Percentiles rank a stretch among this genome's conserved stretches.
phyloP scores from a whole-genome alignment of 2,797 vertebrate species.

The Acrocephalus scirpaceus region DNA sequence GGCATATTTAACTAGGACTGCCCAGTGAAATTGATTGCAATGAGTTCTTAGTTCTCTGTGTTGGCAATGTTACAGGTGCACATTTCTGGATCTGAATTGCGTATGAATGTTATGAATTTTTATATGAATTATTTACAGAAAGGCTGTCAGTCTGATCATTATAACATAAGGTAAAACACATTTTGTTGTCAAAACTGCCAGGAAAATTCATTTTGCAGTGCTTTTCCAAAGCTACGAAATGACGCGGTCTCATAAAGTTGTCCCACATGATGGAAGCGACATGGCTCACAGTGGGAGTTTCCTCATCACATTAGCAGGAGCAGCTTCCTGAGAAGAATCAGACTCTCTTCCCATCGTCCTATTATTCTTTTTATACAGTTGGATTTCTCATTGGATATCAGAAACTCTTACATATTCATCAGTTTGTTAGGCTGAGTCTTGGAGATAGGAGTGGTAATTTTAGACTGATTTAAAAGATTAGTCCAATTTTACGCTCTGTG shows the following conservation, averaged over 20 bases:
- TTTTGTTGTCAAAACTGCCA: not conserved
- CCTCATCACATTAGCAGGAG: not conserved
- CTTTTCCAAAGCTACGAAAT: not conserved
- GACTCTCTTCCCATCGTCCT: not conserved
- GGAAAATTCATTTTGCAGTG: not conserved
- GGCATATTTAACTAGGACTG: not conserved
- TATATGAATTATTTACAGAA: not conserved
- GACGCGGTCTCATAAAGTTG: not conserved
- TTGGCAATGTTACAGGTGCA: not conserved
- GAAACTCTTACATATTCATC: constrained; percentile 33
- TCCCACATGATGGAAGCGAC: not conserved
- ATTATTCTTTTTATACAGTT: not conserved
- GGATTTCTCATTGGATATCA: constrained; percentile 15
- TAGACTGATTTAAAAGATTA: not conserved
- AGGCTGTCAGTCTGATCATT: not conserved
- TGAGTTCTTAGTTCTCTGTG: not conserved
- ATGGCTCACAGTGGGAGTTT: not conserved
- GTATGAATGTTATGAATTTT: not conserved
- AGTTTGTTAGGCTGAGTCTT: constrained; percentile 2
- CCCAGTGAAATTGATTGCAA: not conserved
- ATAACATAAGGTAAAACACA: not conserved
- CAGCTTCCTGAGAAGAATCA: constrained; percentile 23
- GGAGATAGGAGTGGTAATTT: not conserved
- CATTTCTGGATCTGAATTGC: not conserved
- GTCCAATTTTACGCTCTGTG: not conserved